Evolutionary conservation across 2,797 vertebrate genomes (phyloP), one percentile per base, ranked within the genome.

Genomic region (Lepidocolaptes lacrymiger): DNA sequence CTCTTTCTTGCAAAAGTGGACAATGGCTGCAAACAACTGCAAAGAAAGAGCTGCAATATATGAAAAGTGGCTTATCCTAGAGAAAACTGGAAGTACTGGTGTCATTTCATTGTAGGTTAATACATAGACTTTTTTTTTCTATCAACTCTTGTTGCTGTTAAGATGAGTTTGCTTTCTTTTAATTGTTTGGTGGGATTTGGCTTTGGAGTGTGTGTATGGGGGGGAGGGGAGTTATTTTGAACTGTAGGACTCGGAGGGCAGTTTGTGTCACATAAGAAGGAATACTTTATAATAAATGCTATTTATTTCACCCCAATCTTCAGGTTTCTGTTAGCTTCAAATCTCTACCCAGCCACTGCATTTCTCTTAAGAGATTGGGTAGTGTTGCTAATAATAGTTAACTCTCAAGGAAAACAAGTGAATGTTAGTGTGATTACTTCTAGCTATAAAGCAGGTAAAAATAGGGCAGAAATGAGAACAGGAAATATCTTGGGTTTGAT

Each of bases 221-320:
- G 24, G 79, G 71, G 54, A 18, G 61, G 73, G 79, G 59, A 72
- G 54, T 51, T 61, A 37, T n/a, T 93, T 79, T 88, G 62, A 81
- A 81, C 73, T 84, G 67, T 46, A 96, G 91, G 92, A 72, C 39
- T 84, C 52, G 17, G 76, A 91, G 39, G 76, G 88, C 85, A 91
- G 93, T 56, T 81, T 93, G 54, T 89, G 83, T 94, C 82, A 73
- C 43, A 2, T 54, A 24, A 92, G 93, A 93, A 95, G 89, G 91
- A 94, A 69, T 71, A n/a, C 91, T 51, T 94, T 96, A 66, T 94
- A 95, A 96, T 95, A 96, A 97, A 96, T 90, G 32, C 51, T 91
- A 76, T 93, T 96, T 96, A 96, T 96, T 94, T 91, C 82, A 93
- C 85, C 51, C 76, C 39, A 44, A 46, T 89, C 58, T 93, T 91